Conservation (phyloP, 2,797 vertebrate species). For the Poliocrania exsul region DNA sequence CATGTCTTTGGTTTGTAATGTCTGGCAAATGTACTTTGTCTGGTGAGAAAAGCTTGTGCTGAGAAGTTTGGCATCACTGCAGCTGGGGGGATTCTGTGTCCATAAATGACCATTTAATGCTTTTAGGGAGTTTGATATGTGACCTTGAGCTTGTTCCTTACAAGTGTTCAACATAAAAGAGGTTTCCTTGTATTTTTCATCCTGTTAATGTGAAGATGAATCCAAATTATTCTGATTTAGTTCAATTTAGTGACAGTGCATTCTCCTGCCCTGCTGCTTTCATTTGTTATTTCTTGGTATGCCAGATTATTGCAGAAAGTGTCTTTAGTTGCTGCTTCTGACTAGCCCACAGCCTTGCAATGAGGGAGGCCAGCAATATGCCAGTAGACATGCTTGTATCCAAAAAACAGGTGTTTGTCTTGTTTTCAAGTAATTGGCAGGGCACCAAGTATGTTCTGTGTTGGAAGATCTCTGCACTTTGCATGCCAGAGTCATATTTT, state of each 20-base stretch:
- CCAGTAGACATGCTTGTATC: not conserved
- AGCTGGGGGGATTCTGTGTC: not conserved
- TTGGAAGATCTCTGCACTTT: not conserved
- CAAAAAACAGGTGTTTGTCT: not conserved
- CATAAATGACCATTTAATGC: not conserved
- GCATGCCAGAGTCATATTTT: not conserved
- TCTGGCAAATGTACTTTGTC: not conserved
- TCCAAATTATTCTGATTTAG: not conserved
- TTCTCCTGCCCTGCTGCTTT: not conserved
- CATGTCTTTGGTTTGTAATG: not conserved
- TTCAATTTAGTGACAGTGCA: not conserved
- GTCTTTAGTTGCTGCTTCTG: not conserved
- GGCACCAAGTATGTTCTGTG: rapidly evolving
- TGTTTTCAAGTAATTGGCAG: not conserved
- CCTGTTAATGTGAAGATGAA: not conserved
- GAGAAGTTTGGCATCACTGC: not conserved
- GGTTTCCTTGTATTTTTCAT: not conserved
- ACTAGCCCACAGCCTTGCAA: not conserved
- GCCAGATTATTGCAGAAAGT: not conserved
- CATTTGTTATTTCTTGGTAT: not conserved
- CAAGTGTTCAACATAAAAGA: not conserved
- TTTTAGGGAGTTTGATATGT: not conserved
- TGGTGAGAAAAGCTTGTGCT: not conserved
- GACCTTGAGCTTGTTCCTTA: not conserved
- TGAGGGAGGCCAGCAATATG: too few species aligned